Conservation (phyloP, 2,113 vertebrate species). For the Callorhinus ursinus region DNA sequence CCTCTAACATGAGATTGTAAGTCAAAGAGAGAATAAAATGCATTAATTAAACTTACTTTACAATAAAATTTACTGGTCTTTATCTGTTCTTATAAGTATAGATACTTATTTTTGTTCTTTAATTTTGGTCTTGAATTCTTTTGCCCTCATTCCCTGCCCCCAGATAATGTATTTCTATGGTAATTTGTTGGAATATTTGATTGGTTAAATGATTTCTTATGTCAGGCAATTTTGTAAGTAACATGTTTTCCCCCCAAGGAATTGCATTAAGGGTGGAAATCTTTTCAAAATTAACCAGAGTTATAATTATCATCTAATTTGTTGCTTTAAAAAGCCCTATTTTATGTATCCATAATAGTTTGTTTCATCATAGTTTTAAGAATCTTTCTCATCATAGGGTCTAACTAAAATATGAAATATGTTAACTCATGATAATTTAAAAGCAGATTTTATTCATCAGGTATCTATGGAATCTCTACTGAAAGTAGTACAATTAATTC, state of each 20-base stretch:
- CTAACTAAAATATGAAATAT: constrained; percentile 26
- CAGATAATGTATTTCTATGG: background rate
- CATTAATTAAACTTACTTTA: constrained; percentile 24
- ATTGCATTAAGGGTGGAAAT: background rate
- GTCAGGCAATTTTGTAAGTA: constrained; percentile 40
- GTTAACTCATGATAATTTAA: constrained; percentile 16
- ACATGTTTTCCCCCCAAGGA: background rate
- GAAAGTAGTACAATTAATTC: background rate
- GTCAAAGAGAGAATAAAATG: constrained; percentile 13
- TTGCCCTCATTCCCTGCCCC: background rate
- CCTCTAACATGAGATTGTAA: constrained; percentile 16
- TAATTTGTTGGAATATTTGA: constrained; percentile 2
- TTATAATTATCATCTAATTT: constrained; percentile 42
- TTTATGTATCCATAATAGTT: constrained; percentile 30
- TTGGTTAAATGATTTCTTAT: constrained; percentile 47
- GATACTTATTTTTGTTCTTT: background rate
- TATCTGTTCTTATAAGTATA: constrained; percentile 24
- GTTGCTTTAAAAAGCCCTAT: background rate
- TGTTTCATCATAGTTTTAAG: constrained; percentile 35
- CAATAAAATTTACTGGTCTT: background rate
- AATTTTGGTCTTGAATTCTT: constrained; percentile 12
- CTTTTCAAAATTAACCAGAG: background rate
- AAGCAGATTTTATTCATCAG: background rate
- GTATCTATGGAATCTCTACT: background rate
- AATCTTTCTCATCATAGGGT: background rate